phyloP scores from a whole-genome alignment of 2,113 vertebrate species.

The Ia io region DNA sequence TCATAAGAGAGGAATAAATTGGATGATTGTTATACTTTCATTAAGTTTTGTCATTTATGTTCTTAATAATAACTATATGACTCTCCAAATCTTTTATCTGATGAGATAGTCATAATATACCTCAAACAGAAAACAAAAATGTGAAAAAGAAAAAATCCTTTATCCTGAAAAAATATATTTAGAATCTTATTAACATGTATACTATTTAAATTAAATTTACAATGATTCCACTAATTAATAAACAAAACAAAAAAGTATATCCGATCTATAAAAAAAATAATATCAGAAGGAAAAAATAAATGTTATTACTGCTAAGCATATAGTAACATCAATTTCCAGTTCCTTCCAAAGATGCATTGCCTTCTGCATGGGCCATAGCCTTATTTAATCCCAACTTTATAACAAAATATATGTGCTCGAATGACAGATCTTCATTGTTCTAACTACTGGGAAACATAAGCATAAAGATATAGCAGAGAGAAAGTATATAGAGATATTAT shows the following conservation, averaged over 20 bases:
- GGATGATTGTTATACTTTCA: slow-evolving; percentile 57
- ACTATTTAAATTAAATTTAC: not conserved
- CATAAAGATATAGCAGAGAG: not conserved
- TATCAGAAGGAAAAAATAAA: not conserved
- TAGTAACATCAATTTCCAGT: not conserved
- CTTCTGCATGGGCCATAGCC: not conserved
- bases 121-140: not conserved
- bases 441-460: not conserved
- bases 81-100: slow-evolving; percentile 44
- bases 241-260: not conserved
- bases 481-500: not conserved
- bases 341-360: not conserved
- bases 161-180: not conserved
- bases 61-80: slow-evolving; percentile 71
- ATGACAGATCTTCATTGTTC: not conserved
- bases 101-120: not conserved
- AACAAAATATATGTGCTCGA: slow-evolving; percentile 21
- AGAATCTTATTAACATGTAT: not conserved
- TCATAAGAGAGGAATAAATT: slow-evolving; percentile 48
- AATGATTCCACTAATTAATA: not conserved
- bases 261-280: not conserved
- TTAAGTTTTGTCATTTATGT: slow-evolving; percentile 56
- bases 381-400: slow-evolving; percentile 3
- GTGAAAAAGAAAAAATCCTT: not conserved
- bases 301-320: not conserved